Base-by-base conservation (phyloP, 2,797 vertebrate genomes). In the Chiloscyllium punctatum region DNA sequence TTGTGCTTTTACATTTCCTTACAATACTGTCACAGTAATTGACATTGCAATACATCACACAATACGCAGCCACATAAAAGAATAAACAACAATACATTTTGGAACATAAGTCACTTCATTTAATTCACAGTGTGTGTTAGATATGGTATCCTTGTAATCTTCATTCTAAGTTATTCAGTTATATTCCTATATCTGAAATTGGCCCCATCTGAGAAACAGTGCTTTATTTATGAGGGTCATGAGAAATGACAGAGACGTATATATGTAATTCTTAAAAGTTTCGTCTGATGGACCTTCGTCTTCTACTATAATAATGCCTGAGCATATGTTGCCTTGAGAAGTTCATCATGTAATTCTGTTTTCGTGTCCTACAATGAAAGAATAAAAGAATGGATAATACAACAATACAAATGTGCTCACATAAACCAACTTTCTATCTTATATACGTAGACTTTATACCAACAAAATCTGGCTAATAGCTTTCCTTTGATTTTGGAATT, bases 271-370 rank as follows among this genome's bases (percentile, higher is more conserved):
- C 97, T 97, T 98, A 99, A 97, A 98, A 98, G 96, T 97, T 98
- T 97, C 97, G 98, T 97, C 97, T 98, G 98, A 99, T 98, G 97
- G 99, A 98, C 98, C 99, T 98, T 98, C 98, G 98, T 98, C 99
- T 99, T 98, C 99, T 98, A 98, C 98, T 99, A 98, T 99, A 99
- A 98, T 99, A 99, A 98, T 99, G 99, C 96, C 99, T 98, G 97
- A 98, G 97, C 97, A 98, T 98, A 97, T 98, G 98, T 98, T 99
- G 99, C 97, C 99, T 98, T 98, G 99, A 99, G 98, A 99, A 99
- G 98, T 99, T 99, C 99, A 99, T 99, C 99, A 99, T 99, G 98
- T 99, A 99, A 98, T 99, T 99, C 98, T 99, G 99, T 98, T 99
- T 99, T 96, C 99, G 99, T 97, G 99, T 99, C 98, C 99, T 99